Percentiles rank a stretch among this genome's conserved stretches.
These are phyloP conservation scores for Platygyra sinensis DNA, from an alignment of 64 coral and sea anemone species.

Conservation along the genomic window DNA sequence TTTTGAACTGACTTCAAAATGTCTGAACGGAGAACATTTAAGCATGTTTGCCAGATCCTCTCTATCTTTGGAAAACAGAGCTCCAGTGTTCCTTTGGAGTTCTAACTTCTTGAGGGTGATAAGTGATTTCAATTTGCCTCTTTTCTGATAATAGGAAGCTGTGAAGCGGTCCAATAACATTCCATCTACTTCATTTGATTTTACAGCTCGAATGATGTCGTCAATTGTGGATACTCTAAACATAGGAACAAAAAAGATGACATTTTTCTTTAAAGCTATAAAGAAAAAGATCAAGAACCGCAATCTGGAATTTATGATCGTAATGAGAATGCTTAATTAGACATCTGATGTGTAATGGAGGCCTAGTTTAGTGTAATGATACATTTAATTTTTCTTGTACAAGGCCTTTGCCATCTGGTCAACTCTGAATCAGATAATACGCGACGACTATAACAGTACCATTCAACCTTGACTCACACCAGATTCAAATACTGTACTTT, in stretches of 20 bases:
- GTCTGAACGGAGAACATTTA: neutral
- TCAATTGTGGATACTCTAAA: constrained; percentile 2
- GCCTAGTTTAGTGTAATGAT: too few species aligned
- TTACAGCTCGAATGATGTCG: neutral
- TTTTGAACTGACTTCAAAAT: constrained; percentile 23
- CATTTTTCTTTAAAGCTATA: too few species aligned
- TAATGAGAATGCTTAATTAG: too few species aligned
- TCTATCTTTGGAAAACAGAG: neutral
- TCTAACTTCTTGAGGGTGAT: constrained; percentile 3
- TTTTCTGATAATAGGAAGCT: constrained; percentile 5
- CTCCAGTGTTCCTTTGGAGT: constrained; percentile 6
- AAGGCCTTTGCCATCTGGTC: too few species aligned
- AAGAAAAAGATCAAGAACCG: neutral
- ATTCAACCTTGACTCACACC: too few species aligned
- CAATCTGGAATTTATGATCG: too few species aligned
- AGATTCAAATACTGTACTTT: neutral
- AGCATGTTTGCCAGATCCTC: neutral
- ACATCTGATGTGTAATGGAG: too few species aligned
- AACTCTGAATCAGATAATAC: too few species aligned
- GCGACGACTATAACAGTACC: too few species aligned
- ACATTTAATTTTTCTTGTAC: too few species aligned
- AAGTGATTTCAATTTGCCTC: constrained; percentile 9
- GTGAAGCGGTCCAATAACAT: constrained; percentile 16
- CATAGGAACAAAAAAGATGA: neutral
- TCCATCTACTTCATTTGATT: neutral